Percentiles rank a stretch among this genome's conserved stretches.
phyloP scores from a whole-genome alignment of 2,797 vertebrate genomes.

The Squalus acanthias region DNA sequence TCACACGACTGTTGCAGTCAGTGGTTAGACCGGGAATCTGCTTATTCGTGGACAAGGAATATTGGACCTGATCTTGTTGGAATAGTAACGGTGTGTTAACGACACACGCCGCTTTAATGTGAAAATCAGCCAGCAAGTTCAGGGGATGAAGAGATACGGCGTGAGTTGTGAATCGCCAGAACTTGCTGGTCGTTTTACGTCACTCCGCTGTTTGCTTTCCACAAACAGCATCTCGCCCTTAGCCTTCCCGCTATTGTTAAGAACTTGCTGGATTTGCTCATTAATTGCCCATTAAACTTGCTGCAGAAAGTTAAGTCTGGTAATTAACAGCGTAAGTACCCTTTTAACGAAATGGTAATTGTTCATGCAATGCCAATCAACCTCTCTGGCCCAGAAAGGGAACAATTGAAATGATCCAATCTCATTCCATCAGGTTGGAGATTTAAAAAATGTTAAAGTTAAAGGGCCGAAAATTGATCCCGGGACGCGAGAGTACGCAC shows the following conservation, averaged over 20 bases:
- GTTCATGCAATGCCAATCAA: neutral
- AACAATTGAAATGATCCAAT: neutral
- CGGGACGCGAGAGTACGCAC: no score
- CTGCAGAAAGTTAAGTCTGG: neutral
- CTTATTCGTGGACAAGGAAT: neutral
- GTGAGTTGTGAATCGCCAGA: neutral
- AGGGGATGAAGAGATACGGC: neutral
- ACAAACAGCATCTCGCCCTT: neutral
- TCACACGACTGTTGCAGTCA: neutral
- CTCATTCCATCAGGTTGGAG: neutral
- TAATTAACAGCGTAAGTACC: neutral
- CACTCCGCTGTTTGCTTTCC: neutral
- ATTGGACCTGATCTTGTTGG: neutral
- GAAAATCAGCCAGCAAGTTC: neutral
- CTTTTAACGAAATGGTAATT: neutral
- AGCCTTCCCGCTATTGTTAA: neutral
- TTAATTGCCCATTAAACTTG: neutral
- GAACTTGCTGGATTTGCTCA: neutral
- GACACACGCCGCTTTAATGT: neutral
- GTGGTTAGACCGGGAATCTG: neutral
- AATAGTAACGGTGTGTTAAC: neutral
- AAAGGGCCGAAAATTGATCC: no score
- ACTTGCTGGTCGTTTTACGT: neutral
- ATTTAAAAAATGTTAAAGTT: neutral
- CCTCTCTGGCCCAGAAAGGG: neutral